phyloP scores from a whole-genome alignment of 2,888 invertebrate species.

The Phortica okadai region DNA sequence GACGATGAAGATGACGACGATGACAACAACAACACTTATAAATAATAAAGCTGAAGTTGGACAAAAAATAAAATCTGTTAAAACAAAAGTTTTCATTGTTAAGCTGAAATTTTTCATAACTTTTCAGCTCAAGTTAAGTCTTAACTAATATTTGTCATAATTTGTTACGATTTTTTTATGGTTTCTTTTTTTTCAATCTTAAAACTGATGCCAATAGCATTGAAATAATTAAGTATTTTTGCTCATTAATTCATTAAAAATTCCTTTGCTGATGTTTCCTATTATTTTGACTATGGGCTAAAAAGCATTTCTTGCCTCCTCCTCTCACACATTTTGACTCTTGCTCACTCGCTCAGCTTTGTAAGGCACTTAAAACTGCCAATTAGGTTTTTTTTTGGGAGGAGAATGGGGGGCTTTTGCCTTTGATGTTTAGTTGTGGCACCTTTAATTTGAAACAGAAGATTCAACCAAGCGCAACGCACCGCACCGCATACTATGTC shows the following conservation, averaged over 20 bases:
- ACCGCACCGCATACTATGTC: not conserved
- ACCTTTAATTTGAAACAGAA: constrained; percentile 11
- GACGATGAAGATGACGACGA: not conserved
- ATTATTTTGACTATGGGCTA: not conserved
- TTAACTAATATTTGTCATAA: not conserved
- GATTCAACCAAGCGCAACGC: not conserved
- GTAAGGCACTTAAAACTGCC: constrained; percentile 20
- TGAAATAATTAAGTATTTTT: constrained; percentile 29
- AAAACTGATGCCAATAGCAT: constrained; percentile 5
- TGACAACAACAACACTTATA: not conserved
- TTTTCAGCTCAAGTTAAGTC: not conserved
- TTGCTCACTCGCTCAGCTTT: not conserved
- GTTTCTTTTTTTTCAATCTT: not conserved
- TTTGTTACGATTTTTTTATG: not conserved
- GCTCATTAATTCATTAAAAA: constrained; percentile 34
- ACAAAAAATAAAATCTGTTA: constrained; percentile 20
- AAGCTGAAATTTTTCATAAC: constrained; percentile 31
- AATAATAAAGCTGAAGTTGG: not conserved
- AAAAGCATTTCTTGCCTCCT: not conserved
- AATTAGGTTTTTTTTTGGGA: constrained; percentile 12
- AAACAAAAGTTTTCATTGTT: constrained; percentile 58
- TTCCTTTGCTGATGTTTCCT: constrained; percentile 8
- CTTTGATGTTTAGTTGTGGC: constrained; percentile 21
- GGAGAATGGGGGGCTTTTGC: not conserved
- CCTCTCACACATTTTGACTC: too few species aligned